Percentiles rank a stretch among this genome's conserved stretches.
Evolutionary conservation across 2,797 vertebrate genomes (phyloP).

Genomic region (Chaetophractus vellerosus): DNA sequence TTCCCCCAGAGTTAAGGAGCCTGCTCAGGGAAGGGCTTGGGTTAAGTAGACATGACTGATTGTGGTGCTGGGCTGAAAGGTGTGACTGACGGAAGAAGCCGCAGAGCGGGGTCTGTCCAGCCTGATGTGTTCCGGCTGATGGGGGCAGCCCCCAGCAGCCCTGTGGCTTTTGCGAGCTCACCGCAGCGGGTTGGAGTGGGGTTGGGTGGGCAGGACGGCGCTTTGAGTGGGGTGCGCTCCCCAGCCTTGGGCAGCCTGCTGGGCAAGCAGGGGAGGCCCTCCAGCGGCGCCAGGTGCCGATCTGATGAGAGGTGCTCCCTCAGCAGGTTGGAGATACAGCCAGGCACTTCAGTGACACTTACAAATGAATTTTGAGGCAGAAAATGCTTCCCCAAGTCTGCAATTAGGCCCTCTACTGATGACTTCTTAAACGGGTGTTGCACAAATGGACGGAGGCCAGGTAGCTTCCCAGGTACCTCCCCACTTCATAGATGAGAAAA

Average conservation of each 20-base stretch:
- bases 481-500: not conserved
- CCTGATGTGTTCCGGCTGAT: not conserved
- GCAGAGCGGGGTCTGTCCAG: not conserved
- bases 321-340: not conserved
- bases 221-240: too few relatives aligned
- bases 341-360: not conserved
- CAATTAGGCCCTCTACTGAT: not conserved
- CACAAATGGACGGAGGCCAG: not conserved
- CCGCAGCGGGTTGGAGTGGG: too few relatives aligned
- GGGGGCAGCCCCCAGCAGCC: not conserved
- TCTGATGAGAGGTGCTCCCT: not conserved
- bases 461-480: not conserved
- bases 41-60: not conserved
- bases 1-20: not conserved
- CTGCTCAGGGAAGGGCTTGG: conserved; percentile 22
- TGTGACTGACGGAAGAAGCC: not conserved
- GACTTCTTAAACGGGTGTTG: not conserved
- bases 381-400: conserved; percentile 2
- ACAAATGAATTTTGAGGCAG: not conserved
- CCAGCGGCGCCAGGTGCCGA: not conserved
- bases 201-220: too few relatives aligned
- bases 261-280: not conserved
- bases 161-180: too few relatives aligned
- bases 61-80: not conserved
- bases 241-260: too few relatives aligned